Conservation (phyloP, 1,140 invertebrate genomes). For the Asbolus verrucosus region DNA sequence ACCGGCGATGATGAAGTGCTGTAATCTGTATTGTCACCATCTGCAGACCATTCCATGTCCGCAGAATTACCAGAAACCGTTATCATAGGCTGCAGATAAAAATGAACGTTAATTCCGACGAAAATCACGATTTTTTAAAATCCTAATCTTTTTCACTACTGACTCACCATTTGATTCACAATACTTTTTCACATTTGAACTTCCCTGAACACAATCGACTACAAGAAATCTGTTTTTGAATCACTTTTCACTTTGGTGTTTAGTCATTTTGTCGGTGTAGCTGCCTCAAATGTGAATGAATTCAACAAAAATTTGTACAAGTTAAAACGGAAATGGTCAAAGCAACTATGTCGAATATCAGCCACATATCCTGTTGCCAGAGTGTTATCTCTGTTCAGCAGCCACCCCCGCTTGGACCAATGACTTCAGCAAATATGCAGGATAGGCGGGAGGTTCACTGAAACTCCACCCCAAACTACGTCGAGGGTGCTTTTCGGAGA, state of each 20-base stretch:
- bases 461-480: slow-evolving; percentile 46
- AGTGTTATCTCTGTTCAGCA: slow-evolving; percentile 58
- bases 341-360: slow-evolving; percentile 56
- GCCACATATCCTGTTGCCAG: slow-evolving; percentile 55
- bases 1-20: slow-evolving; percentile 61
- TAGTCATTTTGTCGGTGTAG: neutral
- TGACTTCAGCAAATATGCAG: slow-evolving; percentile 31
- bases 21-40: slow-evolving; percentile 63
- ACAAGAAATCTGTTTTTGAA: neutral
- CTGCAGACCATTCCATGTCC: slow-evolving; percentile 62
- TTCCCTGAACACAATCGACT: neutral
- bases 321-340: slow-evolving; percentile 49
- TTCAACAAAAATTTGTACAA: slow-evolving; percentile 15
- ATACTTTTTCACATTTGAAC: slow-evolving; percentile 3
- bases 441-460: slow-evolving; percentile 42
- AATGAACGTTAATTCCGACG: neutral
- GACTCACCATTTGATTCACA: slow-evolving; percentile 25
- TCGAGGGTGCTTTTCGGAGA: slow-evolving; percentile 39
- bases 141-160: slow-evolving; percentile 7
- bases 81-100: slow-evolving; percentile 55
- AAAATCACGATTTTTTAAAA: neutral
- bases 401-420: slow-evolving; percentile 58
- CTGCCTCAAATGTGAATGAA: neutral
- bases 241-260: neutral
- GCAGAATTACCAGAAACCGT: too few relatives aligned